Evolutionary conservation across 1,140 invertebrate genomes (phyloP), one percentile per base, ranked within the genome.

Genomic region (Zaprionus kolodkinae): DNA sequence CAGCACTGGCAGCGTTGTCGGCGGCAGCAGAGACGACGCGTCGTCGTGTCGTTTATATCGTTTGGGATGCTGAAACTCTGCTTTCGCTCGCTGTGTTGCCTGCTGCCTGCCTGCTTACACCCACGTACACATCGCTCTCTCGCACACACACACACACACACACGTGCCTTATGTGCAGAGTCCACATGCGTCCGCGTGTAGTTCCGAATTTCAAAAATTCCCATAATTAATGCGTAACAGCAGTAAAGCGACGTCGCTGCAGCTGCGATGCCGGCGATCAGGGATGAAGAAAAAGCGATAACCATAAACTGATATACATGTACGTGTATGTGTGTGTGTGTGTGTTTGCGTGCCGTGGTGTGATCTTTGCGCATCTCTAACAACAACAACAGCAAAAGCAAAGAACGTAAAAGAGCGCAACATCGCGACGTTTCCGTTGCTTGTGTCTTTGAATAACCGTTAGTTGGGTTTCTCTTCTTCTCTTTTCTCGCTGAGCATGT

Each of bases 201-300:
- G 57, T 64, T 35, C 17, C 48, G n/a, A 68, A 68, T 35, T 54
- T 52, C 25, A n/a, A 73, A 81, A 86, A 87, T 79, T 87, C 79
- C 84, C 79, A 79, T 77, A 87, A 86, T 82, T 87, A 86, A 88
- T 86, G 79, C 84, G 72, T 82, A 82, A 87, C 56, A 76, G 63
- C 64, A 72, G 62, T 35, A 78, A 40, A 27, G 40, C 3, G 56
- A 43, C 30, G 71, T 48, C 35, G 60, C 68, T 59, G 67, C 54
- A 56, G 52, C 55, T 71, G 54, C 72, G 65, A 21, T 43, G 65
- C 57, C 21, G 35, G 27, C 57, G 57, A 56, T 55, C 57, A 69
- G 72, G 72, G 66, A 63, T 74, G 59, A 61, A 61, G 30, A 62
- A 68, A 48, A 69, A 60, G 5, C 55, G 56, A 55, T 61, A 67